These are phyloP conservation scores for Corvus moneduloides DNA, from an alignment of 2,113 vertebrate species.

Conservation along the genomic window DNA sequence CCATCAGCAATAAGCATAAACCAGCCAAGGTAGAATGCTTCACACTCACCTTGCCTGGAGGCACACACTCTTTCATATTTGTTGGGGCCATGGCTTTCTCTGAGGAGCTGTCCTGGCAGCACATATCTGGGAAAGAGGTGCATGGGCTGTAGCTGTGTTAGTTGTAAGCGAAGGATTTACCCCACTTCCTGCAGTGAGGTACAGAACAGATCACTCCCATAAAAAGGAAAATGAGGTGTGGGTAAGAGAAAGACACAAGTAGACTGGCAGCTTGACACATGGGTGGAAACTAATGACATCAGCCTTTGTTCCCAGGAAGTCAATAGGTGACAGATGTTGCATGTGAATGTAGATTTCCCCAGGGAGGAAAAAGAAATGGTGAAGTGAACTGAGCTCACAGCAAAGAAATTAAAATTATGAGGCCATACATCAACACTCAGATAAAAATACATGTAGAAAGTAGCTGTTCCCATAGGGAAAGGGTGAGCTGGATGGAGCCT, in stretches of 20 bases:
- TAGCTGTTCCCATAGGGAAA: background rate
- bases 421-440: background rate
- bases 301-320: background rate
- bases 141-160: accelerated
- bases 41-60: background rate
- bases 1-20: background rate
- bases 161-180: background rate
- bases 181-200: accelerated
- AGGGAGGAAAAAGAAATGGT: background rate
- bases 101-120: background rate
- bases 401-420: background rate
- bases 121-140: background rate
- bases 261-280: background rate
- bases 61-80: background rate
- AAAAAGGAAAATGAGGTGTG: background rate
- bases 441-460: background rate
- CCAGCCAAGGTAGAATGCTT: background rate
- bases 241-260: background rate
- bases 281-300: background rate
- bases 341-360: background rate
- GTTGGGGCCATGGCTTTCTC: background rate
- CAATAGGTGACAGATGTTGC: background rate
- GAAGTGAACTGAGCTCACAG: background rate
- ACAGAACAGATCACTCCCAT: background rate
- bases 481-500: background rate